Evolutionary conservation across 92 coral and sea anemone genomes (phyloP).

Genomic region (Siderastrea radians): DNA sequence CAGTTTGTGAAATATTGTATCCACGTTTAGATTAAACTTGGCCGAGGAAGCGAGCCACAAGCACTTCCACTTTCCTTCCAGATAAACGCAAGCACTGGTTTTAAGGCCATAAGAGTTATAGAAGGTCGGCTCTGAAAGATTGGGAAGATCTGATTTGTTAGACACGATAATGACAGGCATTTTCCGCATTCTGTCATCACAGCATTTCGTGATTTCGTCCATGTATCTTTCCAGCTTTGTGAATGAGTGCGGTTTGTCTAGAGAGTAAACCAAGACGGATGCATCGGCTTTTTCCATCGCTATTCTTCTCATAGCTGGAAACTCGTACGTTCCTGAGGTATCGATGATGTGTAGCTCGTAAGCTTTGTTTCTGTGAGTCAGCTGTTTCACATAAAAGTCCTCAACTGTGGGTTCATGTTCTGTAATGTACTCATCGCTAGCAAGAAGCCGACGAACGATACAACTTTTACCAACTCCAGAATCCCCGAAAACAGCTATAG

Average conservation of each 20-base stretch:
- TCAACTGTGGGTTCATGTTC: slow-evolving; percentile 90
- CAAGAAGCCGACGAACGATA: slow-evolving; percentile 77
- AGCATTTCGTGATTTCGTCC: slow-evolving; percentile 74
- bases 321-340: slow-evolving; percentile 95
- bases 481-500: slow-evolving; percentile 93
- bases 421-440: slow-evolving; percentile 65
- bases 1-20: slow-evolving; percentile 63
- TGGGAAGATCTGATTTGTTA: slow-evolving; percentile 71
- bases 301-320: slow-evolving; percentile 93
- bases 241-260: slow-evolving; percentile 75
- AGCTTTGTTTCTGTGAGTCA: slow-evolving; percentile 78
- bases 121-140: slow-evolving; percentile 40
- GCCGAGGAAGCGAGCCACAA: slow-evolving; percentile 80
- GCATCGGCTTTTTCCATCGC: slow-evolving; percentile 94
- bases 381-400: slow-evolving; percentile 86
- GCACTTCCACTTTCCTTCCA: slow-evolving; percentile 75
- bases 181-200: slow-evolving; percentile 55
- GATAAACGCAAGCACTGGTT: slow-evolving; percentile 53
- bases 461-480: slow-evolving; percentile 91
- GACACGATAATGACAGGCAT: slow-evolving; percentile 84
- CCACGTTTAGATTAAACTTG: slow-evolving; percentile 65
- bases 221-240: slow-evolving; percentile 78
- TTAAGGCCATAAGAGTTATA: slow-evolving; percentile 47
- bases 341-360: slow-evolving; percentile 87
- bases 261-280: slow-evolving; percentile 84